phyloP scores from a whole-genome alignment of 2,113 vertebrate genomes.

The Microcebus ravelobensis region DNA sequence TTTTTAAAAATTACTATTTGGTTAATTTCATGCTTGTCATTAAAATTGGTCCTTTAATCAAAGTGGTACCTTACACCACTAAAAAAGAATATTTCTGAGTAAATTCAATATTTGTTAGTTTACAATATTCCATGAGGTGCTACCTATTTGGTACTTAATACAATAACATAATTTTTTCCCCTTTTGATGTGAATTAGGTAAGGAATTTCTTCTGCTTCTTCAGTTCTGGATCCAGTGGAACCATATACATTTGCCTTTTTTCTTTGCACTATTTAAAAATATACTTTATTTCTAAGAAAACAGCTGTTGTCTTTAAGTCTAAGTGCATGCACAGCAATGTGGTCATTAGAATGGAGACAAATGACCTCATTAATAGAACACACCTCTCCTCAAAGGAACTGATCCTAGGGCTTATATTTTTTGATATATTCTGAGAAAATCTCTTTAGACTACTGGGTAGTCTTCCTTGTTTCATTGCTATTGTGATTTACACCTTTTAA shows the following conservation, averaged over 20 bases:
- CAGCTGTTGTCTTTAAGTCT: background rate
- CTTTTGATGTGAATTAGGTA: background rate
- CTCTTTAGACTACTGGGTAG: background rate
- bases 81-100: slow-evolving; percentile 26
- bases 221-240: background rate
- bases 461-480: background rate
- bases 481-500: background rate
- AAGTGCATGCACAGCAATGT: background rate
- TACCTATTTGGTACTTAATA: background rate
- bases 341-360: slow-evolving; percentile 27
- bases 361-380: background rate
- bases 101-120: background rate
- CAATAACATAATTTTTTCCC: background rate
- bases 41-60: slow-evolving; percentile 45
- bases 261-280: background rate
- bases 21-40: slow-evolving; percentile 51
- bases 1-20: background rate
- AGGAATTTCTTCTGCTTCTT: background rate
- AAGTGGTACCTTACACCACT: background rate
- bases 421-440: slow-evolving; percentile 30
- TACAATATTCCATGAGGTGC: background rate
- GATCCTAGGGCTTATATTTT: background rate
- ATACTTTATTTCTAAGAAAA: background rate
- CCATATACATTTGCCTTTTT: background rate
- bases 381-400: background rate